A percentile compares a stretch with the other conserved stretches of the same genome.
These are phyloP conservation scores for Eurystomus gularis DNA, from an alignment of 2,113 vertebrate species.

Conservation along the genomic window DNA sequence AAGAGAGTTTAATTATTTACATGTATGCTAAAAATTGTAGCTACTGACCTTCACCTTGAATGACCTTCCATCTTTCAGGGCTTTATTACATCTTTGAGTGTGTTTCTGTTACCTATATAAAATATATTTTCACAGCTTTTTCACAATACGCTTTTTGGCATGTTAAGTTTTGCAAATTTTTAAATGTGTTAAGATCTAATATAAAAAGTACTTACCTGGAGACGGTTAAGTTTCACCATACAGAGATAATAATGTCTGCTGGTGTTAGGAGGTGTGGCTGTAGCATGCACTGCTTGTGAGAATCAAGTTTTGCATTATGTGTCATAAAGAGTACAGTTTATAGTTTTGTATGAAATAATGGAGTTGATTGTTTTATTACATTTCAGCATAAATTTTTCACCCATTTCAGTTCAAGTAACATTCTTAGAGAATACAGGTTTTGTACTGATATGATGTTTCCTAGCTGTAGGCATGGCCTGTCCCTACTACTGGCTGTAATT, in stretches of 20 bases:
- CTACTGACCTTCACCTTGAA: not conserved
- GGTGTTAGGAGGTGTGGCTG: not conserved
- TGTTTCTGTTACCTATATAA: not conserved
- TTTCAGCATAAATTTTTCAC: slow-evolving; percentile 70
- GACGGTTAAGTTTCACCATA: slow-evolving; percentile 17
- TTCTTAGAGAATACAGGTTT: slow-evolving; percentile 74
- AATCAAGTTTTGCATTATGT: slow-evolving; percentile 5
- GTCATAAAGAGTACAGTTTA: slow-evolving; percentile 47
- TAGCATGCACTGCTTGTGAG: not conserved
- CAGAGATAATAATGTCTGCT: not conserved
- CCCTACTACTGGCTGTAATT: slow-evolving; percentile 86
- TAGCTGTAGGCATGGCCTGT: slow-evolving; percentile 83
- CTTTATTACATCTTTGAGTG: not conserved
- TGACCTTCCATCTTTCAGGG: not conserved
- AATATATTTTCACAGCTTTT: not conserved
- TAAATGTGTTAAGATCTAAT: slow-evolving; percentile 24
- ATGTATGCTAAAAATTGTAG: not conserved
- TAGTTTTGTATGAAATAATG: slow-evolving; percentile 38
- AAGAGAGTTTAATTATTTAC: not conserved
- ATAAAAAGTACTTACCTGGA: not conserved
- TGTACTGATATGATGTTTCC: slow-evolving; percentile 85
- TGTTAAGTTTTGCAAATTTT: not conserved
- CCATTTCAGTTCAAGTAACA: slow-evolving; percentile 63
- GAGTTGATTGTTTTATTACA: slow-evolving; percentile 76
- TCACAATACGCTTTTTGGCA: not conserved